Evolutionary conservation across 2,797 vertebrate genomes (phyloP).

Genomic region (Micropoecilia bifurca): DNA sequence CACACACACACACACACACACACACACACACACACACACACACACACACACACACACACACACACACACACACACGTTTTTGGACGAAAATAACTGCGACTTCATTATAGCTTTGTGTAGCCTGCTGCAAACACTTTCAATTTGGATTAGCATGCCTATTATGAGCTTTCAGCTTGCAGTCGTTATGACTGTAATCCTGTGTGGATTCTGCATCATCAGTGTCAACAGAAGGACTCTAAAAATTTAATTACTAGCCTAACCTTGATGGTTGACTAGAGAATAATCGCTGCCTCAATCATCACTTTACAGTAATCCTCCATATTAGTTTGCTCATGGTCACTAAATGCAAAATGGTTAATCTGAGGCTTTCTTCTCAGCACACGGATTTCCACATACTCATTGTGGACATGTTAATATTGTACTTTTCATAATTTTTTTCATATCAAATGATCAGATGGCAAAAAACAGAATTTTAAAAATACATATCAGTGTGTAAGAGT

Average conservation of each 20-base stretch:
- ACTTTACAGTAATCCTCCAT: conserved; percentile 26
- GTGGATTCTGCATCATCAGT: conserved; percentile 36
- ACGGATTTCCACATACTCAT: neutral
- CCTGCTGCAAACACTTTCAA: conserved; percentile 46
- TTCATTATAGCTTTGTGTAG: conserved; percentile 35
- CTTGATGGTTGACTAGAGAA: conserved; percentile 26
- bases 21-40: neutral
- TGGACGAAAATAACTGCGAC: conserved; percentile 24
- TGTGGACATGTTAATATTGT: neutral
- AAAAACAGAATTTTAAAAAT: neutral
- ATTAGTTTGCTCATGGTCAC: conserved; percentile 13
- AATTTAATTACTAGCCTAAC: conserved; percentile 44
- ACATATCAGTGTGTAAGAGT: neutral
- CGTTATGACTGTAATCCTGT: conserved; percentile 50
- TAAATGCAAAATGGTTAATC: conserved; percentile 4
- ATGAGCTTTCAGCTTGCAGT: conserved; percentile 45
- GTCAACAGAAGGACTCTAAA: conserved; percentile 27
- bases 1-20: neutral
- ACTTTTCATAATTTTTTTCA: neutral
- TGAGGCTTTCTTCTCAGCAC: conserved; percentile 16
- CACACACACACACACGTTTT: conserved; percentile 4
- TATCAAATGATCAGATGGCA: neutral
- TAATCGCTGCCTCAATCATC: conserved; percentile 17
- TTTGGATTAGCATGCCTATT: conserved; percentile 48
- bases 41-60: fast-evolving